Base-by-base conservation (phyloP, 2,888 invertebrate genomes). In the Leucophora obtusa region DNA sequence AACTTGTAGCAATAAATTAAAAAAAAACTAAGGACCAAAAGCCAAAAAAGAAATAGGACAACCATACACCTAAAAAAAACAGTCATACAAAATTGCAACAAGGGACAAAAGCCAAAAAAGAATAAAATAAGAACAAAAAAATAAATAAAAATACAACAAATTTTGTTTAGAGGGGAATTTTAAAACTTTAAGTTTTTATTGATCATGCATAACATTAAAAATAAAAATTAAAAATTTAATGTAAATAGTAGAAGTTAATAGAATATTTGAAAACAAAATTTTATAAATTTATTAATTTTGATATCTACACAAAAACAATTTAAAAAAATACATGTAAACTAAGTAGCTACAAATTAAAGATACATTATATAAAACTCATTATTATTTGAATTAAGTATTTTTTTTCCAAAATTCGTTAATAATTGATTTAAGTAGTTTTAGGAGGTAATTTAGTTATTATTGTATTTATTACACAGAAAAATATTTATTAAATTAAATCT, bases 131-230 rank as follows among this genome's bases (percentile, higher is more conserved):
- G 35, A 50, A 18, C 24, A 15, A 43, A 58, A 50, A 7, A 68
- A 8, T 50, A 38, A 76, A 33, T 21, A 28, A 54, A 70, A 77
- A 78, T 71, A 72, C 59, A 77, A 70, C 51, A 63, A 63, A 66
- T 21, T 60, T 77, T 60, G 38, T 58, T 50, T 33, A 15, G 21
- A 47, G 14, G 63, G 28, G 21, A 62, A n/a, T 43, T 60, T 53
- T 14, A 65, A 38, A 18, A 35, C 35, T 38, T 14, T 63, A 54
- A 60, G 54, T 54, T 15, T 78, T 78, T 72, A 78, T 72, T 78
- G 38, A 71, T 60, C 77, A 78, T 78, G 77, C 77, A 78, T 38
- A 65, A 56, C 43, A 47, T 47, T 47, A 9, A 53, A 50, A 47
- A 24, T 28, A 58, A n/a, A 62, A 56, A 56, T 24, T 28, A 28